These are phyloP conservation scores for Euwallacea similis DNA, from an alignment of 1,140 invertebrate genomes.

Conservation along the genomic window DNA sequence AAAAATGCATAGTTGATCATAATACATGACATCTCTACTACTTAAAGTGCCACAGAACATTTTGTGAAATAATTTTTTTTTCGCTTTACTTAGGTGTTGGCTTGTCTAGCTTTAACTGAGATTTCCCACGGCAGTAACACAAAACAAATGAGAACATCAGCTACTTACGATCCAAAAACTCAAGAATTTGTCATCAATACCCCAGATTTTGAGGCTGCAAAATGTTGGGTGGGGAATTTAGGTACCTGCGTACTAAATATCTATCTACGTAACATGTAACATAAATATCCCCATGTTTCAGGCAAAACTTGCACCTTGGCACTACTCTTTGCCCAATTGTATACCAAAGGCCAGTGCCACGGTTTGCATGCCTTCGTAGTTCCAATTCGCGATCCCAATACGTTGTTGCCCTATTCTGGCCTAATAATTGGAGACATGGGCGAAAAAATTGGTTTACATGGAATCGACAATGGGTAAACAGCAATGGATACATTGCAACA, in stretches of 20 bases:
- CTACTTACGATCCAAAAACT: conserved; percentile 77
- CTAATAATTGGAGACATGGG: conserved; percentile 81
- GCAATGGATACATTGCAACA: conserved; percentile 1
- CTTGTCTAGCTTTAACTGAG: conserved; percentile 90
- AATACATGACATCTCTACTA: too few species aligned
- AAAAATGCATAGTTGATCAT: too few species aligned
- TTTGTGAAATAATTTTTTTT: background rate
- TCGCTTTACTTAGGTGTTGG: conserved; percentile 60
- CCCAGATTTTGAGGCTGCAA: conserved; percentile 91
- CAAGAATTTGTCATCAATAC: conserved; percentile 88
- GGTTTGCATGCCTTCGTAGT: conserved; percentile 86
- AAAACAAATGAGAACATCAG: conserved; percentile 86
- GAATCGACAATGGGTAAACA: conserved; percentile 83
- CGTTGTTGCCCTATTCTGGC: conserved; percentile 71
- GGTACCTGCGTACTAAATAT: conserved; percentile 56
- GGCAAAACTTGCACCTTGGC: conserved; percentile 86
- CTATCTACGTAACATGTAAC: too few species aligned
- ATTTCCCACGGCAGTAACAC: conserved; percentile 93
- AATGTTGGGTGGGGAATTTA: conserved; percentile 92
- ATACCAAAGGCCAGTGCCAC: conserved; percentile 76
- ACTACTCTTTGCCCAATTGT: conserved; percentile 85
- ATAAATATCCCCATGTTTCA: conserved; percentile 49
- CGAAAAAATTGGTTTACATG: conserved; percentile 84
- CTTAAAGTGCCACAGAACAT: background rate
- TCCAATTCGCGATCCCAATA: conserved; percentile 76